Percentiles rank a stretch among this genome's conserved stretches.
Evolutionary conservation across 2,888 invertebrate genomes (phyloP).

Genomic region (Phlogophora meticulosa): DNA sequence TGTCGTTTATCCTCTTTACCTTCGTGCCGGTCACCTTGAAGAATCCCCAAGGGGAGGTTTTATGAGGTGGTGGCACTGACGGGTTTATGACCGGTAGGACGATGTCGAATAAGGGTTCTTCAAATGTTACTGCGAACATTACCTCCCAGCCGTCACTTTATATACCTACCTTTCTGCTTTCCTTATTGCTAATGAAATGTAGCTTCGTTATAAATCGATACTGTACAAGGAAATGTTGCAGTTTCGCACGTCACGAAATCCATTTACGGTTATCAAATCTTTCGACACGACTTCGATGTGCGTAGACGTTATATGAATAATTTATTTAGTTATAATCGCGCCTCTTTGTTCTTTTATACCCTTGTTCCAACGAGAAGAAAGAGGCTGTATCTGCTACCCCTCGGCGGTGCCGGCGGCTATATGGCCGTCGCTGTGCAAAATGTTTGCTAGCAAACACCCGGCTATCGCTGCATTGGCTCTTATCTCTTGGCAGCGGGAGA

Average conservation of each 20-base stretch:
- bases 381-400: constrained; percentile 66
- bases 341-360: constrained; percentile 74
- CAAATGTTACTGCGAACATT: constrained; percentile 78
- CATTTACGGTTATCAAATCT: constrained; percentile 79
- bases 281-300: constrained; percentile 75
- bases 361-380: constrained; percentile 69
- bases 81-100: constrained; percentile 83
- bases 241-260: constrained; percentile 66
- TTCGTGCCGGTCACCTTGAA: constrained; percentile 70
- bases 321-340: constrained; percentile 80
- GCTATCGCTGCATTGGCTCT: constrained; percentile 71
- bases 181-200: constrained; percentile 68
- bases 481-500: constrained; percentile 74
- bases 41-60: constrained; percentile 79
- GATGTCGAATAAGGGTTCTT: constrained; percentile 77
- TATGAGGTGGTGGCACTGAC: constrained; percentile 82
- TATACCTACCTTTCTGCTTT: constrained; percentile 72
- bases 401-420: constrained; percentile 65
- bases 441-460: constrained; percentile 72
- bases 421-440: constrained; percentile 65
- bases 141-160: constrained; percentile 71
- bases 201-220: constrained; percentile 63
- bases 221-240: constrained; percentile 60
- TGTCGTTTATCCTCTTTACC: constrained; percentile 71
- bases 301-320: constrained; percentile 80